phyloP scores from a whole-genome alignment of 2,797 vertebrate species.

The Dermochelys coriacea region DNA sequence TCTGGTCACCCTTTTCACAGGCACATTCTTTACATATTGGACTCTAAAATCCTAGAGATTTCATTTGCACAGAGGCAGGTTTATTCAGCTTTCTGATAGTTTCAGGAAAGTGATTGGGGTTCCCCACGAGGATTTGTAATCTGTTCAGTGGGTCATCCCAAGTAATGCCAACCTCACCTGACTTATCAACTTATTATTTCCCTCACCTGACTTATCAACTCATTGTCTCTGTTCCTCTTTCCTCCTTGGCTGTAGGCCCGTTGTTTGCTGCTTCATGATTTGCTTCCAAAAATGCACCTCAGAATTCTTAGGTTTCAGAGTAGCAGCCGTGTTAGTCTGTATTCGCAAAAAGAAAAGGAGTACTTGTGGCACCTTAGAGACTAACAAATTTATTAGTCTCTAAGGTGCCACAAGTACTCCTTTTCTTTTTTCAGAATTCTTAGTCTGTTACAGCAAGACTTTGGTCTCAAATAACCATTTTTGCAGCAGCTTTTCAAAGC shows the following conservation, averaged over 20 bases:
- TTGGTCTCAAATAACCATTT: not conserved
- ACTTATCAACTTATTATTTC: not conserved
- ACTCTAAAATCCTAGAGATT: not conserved
- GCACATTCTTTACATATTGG: not conserved
- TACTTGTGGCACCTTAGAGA: too few relatives aligned
- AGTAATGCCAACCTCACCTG: not conserved
- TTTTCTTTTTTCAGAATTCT: constrained; percentile 22
- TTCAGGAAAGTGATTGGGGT: not conserved
- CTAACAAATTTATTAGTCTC: too few relatives aligned
- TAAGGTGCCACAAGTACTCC: too few relatives aligned
- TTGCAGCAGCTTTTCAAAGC: not conserved
- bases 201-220: not conserved
- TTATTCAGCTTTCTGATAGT: not conserved
- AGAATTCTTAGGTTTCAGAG: not conserved
- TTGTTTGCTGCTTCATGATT: not conserved
- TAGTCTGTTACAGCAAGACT: not conserved
- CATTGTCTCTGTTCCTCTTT: not conserved
- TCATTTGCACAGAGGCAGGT: fast-evolving
- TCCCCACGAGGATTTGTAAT: not conserved
- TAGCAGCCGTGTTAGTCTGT: too few relatives aligned
- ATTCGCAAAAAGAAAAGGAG: too few relatives aligned
- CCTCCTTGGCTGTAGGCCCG: not conserved
- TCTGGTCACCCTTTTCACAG: not conserved
- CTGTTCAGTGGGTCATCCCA: not conserved
- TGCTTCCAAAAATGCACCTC: not conserved